Evolutionary conservation across 2,888 invertebrate species (phyloP), one percentile per base, ranked within the genome.

Genomic region (Spisula solida): DNA sequence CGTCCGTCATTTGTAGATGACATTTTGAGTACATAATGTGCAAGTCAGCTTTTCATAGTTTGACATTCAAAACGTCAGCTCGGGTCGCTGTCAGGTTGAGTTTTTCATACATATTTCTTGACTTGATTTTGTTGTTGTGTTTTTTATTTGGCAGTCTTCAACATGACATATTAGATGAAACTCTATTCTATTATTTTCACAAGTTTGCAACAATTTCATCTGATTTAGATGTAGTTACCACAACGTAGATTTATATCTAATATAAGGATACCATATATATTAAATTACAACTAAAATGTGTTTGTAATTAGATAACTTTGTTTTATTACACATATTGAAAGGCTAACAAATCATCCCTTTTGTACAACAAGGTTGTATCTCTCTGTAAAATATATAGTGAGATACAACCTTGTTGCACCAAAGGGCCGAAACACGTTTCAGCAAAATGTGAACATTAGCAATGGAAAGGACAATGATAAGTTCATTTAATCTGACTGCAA

Each of bases 1-100:
- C 48, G 55, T 51, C 78, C 70, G 70, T 51, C 84, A 78, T 78
- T 78, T 84, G 10, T 20, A 14, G 51, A 70, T 84, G 84, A 84
- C 84, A 84, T 78, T 84, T 84, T 51, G 10, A 75, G 75, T 75
- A 34, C 75, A 31, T 8, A 75, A 34, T 75, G 75, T 34, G 75
- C 29, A 34, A 75, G 75, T 75, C 75, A 75, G 75, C 75, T 31
- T 75, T 75, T 75, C 34, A 75, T 16, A 18, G 75, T 75, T 75
- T 75, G 75, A 75, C 75, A 75, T 75, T 75, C 75, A 75, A 75
- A 75, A 34, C 31, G 12, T 75, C 75, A 75, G 31, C 31, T 75
- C 5, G 31, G 31, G 29, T 75, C 12, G 75, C 75, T 75, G 75
- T 34, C 75, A 34, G 29, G 34, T 10, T 20, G 20, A 34, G 31